Conservation (phyloP, 2,888 invertebrate species). For the Gasteruption jaculator region DNA sequence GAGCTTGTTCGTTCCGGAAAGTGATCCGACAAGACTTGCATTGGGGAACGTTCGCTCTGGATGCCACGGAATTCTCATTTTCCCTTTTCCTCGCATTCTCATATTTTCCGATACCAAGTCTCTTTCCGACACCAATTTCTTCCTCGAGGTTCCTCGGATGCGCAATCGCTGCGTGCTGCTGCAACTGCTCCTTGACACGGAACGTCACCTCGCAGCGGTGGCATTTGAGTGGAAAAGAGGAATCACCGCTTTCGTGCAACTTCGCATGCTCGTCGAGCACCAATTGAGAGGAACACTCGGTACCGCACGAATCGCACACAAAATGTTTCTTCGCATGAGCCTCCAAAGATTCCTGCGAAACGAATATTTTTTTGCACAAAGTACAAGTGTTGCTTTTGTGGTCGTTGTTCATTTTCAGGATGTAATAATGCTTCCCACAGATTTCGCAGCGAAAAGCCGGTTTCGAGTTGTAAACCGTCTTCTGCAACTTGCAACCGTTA, state of each 20-base stretch:
- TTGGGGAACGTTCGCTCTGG: constrained; percentile 17
- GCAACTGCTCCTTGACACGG: constrained; percentile 30
- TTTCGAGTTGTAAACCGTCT: constrained; percentile 20
- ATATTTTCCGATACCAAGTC: too few species aligned
- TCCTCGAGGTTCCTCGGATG: constrained; percentile 17
- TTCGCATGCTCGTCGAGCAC: constrained; percentile 30
- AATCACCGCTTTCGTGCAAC: constrained; percentile 34
- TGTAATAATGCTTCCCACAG: constrained; percentile 29
- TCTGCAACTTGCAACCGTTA: constrained; percentile 27
- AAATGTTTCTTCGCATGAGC: constrained; percentile 37
- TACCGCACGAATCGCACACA: constrained; percentile 37
- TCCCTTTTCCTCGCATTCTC: too few species aligned
- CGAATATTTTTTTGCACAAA: constrained; percentile 29
- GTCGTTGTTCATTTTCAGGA: constrained; percentile 17
- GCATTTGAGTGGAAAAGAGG: constrained; percentile 36
- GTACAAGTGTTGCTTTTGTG: constrained; percentile 28
- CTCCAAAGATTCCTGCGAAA: constrained; percentile 25
- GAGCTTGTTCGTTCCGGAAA: constrained; percentile 33
- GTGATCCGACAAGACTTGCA: constrained; percentile 33
- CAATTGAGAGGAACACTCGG: constrained; percentile 27
- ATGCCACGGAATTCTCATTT: too few species aligned
- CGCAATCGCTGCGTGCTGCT: constrained; percentile 25
- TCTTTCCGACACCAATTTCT: constrained; percentile 4
- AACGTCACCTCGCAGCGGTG: constrained; percentile 36
- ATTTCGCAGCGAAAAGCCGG: constrained; percentile 25